Conservation (phyloP, 1,140 invertebrate species). For the Pygmarrhopalites habei region DNA sequence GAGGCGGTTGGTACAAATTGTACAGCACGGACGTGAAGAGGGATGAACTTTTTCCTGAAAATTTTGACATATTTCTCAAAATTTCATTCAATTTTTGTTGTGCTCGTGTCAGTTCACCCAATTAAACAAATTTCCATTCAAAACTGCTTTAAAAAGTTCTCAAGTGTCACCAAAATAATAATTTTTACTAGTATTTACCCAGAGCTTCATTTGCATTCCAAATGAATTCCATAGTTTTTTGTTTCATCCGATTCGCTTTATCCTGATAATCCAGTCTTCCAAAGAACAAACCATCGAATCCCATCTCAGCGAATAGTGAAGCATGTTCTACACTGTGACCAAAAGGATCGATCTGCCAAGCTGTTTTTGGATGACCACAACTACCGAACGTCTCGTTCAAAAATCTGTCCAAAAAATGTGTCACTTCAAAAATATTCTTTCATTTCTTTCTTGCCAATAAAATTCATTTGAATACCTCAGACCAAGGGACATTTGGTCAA, state of each 20-base stretch:
- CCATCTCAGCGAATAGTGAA: conserved; percentile 71
- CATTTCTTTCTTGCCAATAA: too few species aligned
- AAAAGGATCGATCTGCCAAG: conserved; percentile 92
- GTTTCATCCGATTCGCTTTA: conserved; percentile 46
- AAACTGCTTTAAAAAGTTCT: too few species aligned
- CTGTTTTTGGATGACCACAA: conserved; percentile 69
- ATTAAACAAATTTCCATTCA: too few species aligned
- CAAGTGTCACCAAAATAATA: too few species aligned
- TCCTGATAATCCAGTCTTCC: conserved; percentile 58
- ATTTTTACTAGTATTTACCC: too few species aligned
- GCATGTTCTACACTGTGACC: conserved; percentile 84
- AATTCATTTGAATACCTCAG: conserved; percentile 19
- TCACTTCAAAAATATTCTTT: background rate
- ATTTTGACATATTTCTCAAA: too few species aligned
- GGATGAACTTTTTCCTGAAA: conserved; percentile 46
- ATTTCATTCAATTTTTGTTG: too few species aligned
- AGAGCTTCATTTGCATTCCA: conserved; percentile 48
- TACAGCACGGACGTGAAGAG: conserved; percentile 65
- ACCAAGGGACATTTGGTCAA: conserved; percentile 73
- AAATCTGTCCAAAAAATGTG: conserved; percentile 21
- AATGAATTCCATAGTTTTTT: conserved; percentile 55
- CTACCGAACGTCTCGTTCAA: conserved; percentile 74
- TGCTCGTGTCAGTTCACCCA: too few species aligned
- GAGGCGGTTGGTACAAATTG: conserved; percentile 72
- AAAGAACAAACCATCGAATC: conserved; percentile 62